Conservation (phyloP, 2,888 invertebrate genomes). For the Cosmopolites sordidus region DNA sequence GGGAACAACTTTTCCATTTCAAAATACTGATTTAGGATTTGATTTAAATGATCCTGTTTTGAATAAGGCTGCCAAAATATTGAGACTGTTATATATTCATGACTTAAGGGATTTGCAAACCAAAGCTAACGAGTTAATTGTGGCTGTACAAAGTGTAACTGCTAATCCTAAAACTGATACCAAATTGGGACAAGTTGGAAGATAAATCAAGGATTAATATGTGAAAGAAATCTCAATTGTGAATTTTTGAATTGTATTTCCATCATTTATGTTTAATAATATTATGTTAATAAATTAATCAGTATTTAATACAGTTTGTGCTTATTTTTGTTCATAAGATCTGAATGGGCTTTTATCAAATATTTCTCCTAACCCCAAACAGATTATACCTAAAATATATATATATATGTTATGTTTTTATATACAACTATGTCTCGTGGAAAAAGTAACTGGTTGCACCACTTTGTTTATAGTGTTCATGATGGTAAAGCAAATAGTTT, state of each 20-base stretch:
- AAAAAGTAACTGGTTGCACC: no score
- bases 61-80: conserved; percentile 70
- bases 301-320: no score
- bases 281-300: no score
- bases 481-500: no score
- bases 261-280: no score
- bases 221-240: no score
- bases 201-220: no score
- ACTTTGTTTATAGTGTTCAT: no score
- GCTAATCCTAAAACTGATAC: conserved; percentile 97
- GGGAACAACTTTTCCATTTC: conserved; percentile 67
- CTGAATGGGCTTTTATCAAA: conserved; percentile 42
- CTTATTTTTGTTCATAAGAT: conserved; percentile 6
- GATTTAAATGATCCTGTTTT: conserved; percentile 61
- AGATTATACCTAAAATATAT: conserved; percentile 36
- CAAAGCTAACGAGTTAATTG: conserved; percentile 89
- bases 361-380: conserved; percentile 43
- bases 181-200: conserved; percentile 87
- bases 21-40: conserved; percentile 63
- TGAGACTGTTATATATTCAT: conserved; percentile 77
- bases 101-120: conserved; percentile 86
- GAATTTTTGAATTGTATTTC: no score
- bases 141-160: conserved; percentile 85
- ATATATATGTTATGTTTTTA: background rate
- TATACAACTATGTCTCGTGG: no score